These are phyloP conservation scores for Lathamus discolor DNA, from an alignment of 2,113 vertebrate species.

Conservation along the genomic window DNA sequence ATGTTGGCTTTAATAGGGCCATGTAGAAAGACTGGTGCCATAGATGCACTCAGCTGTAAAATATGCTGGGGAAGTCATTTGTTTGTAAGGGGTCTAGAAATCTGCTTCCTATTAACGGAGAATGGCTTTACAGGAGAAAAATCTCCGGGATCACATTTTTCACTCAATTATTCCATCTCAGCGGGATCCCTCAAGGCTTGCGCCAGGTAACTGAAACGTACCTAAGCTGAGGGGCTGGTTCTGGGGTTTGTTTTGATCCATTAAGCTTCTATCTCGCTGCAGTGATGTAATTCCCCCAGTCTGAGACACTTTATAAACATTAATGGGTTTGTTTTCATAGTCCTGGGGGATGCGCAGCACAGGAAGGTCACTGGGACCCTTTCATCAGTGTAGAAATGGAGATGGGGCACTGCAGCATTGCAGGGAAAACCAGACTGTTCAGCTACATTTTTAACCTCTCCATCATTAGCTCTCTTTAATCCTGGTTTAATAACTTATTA, in stretches of 20 bases:
- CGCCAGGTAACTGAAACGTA: background rate
- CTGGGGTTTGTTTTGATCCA: slow-evolving; percentile 29
- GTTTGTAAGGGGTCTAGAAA: slow-evolving; percentile 28
- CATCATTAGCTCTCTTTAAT: background rate
- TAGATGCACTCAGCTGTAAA: slow-evolving; percentile 56
- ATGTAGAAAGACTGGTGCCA: slow-evolving; percentile 9
- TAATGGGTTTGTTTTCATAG: background rate
- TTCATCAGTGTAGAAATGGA: rapidly evolving
- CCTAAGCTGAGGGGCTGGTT: background rate
- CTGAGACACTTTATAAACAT: slow-evolving; percentile 18
- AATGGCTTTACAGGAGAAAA: slow-evolving; percentile 8
- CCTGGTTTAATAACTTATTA: background rate
- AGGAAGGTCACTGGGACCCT: background rate
- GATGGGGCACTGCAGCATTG: background rate
- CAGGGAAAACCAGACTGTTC: rapidly evolving
- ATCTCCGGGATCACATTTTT: slow-evolving; percentile 23
- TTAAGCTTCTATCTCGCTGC: background rate
- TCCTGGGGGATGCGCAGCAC: background rate
- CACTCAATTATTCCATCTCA: slow-evolving; percentile 33
- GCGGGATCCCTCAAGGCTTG: background rate
- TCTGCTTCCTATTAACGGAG: slow-evolving; percentile 41
- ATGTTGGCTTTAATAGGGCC: slow-evolving; percentile 45
- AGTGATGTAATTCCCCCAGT: slow-evolving; percentile 27
- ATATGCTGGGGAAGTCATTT: slow-evolving; percentile 23
- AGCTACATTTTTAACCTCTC: background rate